Evolutionary conservation across 2,113 vertebrate genomes (phyloP), one percentile per base, ranked within the genome.

Genomic region (Hippocampus comes): DNA sequence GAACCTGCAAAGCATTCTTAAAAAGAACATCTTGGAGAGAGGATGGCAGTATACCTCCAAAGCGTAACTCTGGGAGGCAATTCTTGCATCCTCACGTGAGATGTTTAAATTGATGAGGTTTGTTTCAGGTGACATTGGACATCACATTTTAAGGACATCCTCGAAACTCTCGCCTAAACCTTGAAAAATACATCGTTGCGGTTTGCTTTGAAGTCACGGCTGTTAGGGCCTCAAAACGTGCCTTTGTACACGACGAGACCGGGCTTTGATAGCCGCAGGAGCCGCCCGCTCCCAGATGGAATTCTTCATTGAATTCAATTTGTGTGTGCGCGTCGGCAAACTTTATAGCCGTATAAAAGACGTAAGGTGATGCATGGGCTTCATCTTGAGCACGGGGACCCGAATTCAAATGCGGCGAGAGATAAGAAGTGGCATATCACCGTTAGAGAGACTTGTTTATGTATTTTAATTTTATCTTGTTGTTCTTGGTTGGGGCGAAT

Each of bases 271-370:
- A 78, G 80, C 86, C 82, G 20, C 27, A 76, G 84, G 84, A 84
- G 80, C 82, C 68, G 78, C 82, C 80, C 83, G 41, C 70, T 82
- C 74, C 75, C 75, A 80, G 82, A 84, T 84, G 77, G 67, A 83
- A 85, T 81, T 72, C 72, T 75, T 78, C 78, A 34, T 67, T 77
- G 75, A 89, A 82, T 84, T 82, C 25, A 77, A 82, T 84, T 82
- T 21, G 75, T 67, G 72, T 77, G 77, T 67, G 68, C 43, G 67
- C 84, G 79, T 82, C 70, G 34, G n/a, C 63, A n/a, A 42, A 64
- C 75, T 80, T 77, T 74, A 73, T 67, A 70, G 71, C 57, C 73
- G 55, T 67, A 67, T 71, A 82, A 79, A 64, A 79, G 48, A 78
- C 70, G 73, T 74, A 78, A 48, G 57, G 56, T 43, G 70, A 60